Base-by-base conservation (phyloP, 2,888 invertebrate genomes). In the Cordylochernes scorpioides region DNA sequence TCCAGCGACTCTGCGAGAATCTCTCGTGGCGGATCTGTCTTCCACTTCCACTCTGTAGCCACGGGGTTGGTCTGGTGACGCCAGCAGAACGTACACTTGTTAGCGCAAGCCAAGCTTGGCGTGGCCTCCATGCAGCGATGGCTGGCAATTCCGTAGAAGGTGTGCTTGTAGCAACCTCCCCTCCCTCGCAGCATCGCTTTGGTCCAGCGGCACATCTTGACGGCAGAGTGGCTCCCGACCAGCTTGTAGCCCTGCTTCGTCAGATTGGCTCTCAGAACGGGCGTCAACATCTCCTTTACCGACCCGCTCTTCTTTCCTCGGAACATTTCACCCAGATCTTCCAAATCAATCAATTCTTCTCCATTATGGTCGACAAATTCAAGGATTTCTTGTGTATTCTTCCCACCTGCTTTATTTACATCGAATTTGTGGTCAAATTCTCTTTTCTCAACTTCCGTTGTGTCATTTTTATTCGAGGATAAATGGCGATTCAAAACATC, bases 1-100 rank as follows among this genome's bases (percentile, higher is more conserved):
- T 51, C 46, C n/a, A 63, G 39, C 3, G 61, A 60, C 24, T 54
- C 58, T n/a, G 54, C 42, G n/a, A 62, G 43, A 21, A 63, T 55
- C 9, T 47, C 40, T 30, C 61, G 53, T 3, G 63, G 55, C 16
- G 52, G 49, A 43, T 63, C 63, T 56, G 59, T 62, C 43, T 60
- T 49, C 63, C 63, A 63, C 34, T 55, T 52, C 63, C 63, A 63
- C 41, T 62, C 61, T 3, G 63, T 63, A n/a, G 63, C 63, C 2
- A 63, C 62, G 14, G 55, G 55, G 44, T 57, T 56, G 3, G 53
- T 48, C 37, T 56, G 54, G 41, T 56, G 55, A 14, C 43, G 51
- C 63, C 63, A 63, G 41, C 63, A 63, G 46, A 63, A 63, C 15
- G 63, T 62, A 48, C 63, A 63, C 48, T 63, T 63, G 42, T 63